Evolutionary conservation across 2,797 vertebrate genomes (phyloP), one percentile per base, ranked within the genome.

Genomic region (Morelia viridis): DNA sequence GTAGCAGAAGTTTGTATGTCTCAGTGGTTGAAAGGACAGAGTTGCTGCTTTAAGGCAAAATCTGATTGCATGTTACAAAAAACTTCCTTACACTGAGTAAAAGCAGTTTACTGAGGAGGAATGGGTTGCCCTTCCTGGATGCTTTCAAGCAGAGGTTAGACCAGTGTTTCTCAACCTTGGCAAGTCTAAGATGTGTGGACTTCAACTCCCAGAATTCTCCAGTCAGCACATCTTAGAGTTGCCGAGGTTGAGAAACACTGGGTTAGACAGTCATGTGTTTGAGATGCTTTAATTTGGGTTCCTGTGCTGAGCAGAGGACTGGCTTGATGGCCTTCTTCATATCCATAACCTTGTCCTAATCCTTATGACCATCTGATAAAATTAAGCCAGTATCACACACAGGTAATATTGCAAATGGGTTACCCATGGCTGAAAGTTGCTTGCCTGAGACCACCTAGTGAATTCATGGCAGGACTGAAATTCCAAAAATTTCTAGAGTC

Each of bases 1-100:
- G 89, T 85, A 95, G 9, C 6, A 96, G 96, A 97, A 97, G 97
- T 97, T 96, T 97, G 94, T 95, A 95, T 95, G 95, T 96, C 95
- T 95, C 95, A 94, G 95, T 95, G 96, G 94, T 95, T 86, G 0
- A 96, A 97, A 96, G 41, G 71, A 24, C 41, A 46, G 71, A 24
- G 3, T 80, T 80, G 41, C 19, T 46, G 46, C 71, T 80, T 80
- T 3, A 80, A 11, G 35, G 9, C 71, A 80, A 80, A 24, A 80
- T 80, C 19, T 80, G 41, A 80, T 24, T 35, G 71, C 71, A 46
- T 80, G 71, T 80, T 80, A 35, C 19, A 80, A 68, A 68, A 35
- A 68, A 3, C 22, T 80, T 24, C 35, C 19, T 46, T 12, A 80
- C 0, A 0, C 2, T 35, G 71, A 46, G 9, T 46, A 24, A 46